Conservation (phyloP, 2,888 invertebrate species). For the Bimastos eiseni region DNA sequence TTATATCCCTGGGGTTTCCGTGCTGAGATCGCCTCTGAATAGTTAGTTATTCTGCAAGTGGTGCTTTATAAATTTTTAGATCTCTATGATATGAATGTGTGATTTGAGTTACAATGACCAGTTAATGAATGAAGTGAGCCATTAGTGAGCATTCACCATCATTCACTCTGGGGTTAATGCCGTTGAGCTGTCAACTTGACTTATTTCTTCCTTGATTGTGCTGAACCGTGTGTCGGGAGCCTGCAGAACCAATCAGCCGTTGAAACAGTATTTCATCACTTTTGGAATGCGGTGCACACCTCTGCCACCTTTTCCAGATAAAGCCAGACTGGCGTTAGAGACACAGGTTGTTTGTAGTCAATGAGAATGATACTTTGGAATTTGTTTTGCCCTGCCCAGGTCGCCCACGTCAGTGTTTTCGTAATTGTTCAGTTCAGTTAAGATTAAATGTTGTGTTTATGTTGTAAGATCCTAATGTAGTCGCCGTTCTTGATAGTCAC, state of each 20-base stretch:
- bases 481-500: neutral
- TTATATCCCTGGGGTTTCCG: too few species aligned
- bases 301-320: neutral
- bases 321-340: neutral
- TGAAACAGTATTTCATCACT: neutral
- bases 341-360: neutral
- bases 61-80: neutral
- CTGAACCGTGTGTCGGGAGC: neutral
- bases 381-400: neutral
- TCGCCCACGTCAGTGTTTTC: conserved; percentile 6
- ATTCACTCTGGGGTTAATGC: neutral
- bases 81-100: too few species aligned
- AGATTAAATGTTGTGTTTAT: neutral
- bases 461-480: neutral
- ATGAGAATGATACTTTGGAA: neutral
- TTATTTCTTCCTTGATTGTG: conserved; percentile 4
- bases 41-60: neutral
- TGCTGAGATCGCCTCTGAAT: too few species aligned
- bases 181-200: neutral
- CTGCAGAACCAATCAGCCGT: neutral
- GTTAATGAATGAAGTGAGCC: neutral
- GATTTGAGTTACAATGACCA: neutral
- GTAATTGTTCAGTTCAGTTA: neutral
- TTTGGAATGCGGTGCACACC: neutral
- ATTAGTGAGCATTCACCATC: neutral